Evolutionary conservation across 2,113 vertebrate species (phyloP).

Genomic region (Amia ocellicauda): DNA sequence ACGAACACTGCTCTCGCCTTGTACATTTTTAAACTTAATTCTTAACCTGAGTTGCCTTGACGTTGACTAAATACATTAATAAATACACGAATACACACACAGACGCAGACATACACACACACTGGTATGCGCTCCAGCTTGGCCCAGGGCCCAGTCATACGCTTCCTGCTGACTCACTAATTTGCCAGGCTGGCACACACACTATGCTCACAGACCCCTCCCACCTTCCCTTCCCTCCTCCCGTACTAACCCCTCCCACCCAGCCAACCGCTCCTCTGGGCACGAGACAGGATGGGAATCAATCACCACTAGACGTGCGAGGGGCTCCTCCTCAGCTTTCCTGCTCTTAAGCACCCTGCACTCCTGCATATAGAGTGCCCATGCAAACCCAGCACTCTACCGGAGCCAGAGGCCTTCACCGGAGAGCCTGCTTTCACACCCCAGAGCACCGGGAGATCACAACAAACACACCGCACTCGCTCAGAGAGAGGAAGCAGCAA

Average conservation of each 20-base stretch:
- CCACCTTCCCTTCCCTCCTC: not conserved
- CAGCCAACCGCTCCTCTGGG: not conserved
- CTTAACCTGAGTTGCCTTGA: too few species aligned
- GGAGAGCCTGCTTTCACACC: too few species aligned
- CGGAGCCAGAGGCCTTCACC: not conserved
- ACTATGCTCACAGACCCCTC: not conserved
- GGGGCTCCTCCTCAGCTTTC: not conserved
- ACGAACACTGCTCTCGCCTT: too few species aligned
- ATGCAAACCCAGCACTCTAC: not conserved
- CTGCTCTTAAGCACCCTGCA: constrained; percentile 7
- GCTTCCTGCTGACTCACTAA: not conserved
- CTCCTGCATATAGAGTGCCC: not conserved
- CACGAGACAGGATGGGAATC: constrained; percentile 18
- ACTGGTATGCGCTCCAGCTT: not conserved
- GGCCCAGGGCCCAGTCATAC: not conserved
- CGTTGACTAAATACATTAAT: too few species aligned
- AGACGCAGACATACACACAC: not conserved
- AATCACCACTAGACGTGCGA: constrained; percentile 19
- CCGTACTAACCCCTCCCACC: not conserved
- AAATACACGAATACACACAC: too few species aligned
- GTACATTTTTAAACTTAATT: too few species aligned
- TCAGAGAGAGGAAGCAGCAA: too few species aligned
- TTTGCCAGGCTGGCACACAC: not conserved
- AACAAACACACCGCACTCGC: too few species aligned
- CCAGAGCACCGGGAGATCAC: too few species aligned